These are phyloP conservation scores for Metridium senile DNA, from an alignment of 92 coral and sea anemone genomes.

Conservation along the genomic window DNA sequence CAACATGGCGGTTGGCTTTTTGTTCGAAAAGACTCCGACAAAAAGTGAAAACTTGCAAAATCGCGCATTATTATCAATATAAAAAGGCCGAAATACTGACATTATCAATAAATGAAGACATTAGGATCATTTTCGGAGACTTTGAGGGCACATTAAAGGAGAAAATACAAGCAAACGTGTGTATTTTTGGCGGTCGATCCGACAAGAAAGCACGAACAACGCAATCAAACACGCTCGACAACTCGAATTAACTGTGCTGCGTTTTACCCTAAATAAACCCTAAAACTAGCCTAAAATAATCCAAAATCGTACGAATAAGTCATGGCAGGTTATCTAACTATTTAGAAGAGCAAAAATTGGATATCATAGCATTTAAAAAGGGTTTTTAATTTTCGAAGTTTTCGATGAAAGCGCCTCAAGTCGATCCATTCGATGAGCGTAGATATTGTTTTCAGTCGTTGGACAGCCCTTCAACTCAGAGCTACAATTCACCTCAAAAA, in stretches of 20 bases:
- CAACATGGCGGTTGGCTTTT: constrained; percentile 57
- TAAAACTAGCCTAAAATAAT: neutral
- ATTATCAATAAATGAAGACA: neutral
- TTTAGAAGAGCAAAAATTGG: neutral
- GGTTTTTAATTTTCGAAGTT: constrained; percentile 11
- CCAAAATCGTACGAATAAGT: constrained; percentile 8
- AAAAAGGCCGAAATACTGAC: neutral
- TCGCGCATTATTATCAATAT: neutral
- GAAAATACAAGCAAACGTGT: constrained; percentile 7
- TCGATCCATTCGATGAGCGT: constrained; percentile 21
- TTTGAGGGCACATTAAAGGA: neutral
- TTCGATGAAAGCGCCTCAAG: constrained; percentile 8
- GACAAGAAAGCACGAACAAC: constrained; percentile 41
- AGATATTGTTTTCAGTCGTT: constrained; percentile 13
- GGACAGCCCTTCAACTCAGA: constrained; percentile 27
- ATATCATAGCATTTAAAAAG: neutral
- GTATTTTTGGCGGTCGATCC: constrained; percentile 34
- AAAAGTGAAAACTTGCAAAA: constrained; percentile 24
- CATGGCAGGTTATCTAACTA: neutral
- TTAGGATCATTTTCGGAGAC: neutral
- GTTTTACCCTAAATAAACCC: neutral
- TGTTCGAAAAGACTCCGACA: constrained; percentile 32
- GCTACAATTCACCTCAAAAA: constrained; percentile 19
- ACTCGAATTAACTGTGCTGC: constrained; percentile 15
- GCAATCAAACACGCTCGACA: neutral